phyloP scores from a whole-genome alignment of 2,888 invertebrate species.

The Marasmarcha lunaedactyla region DNA sequence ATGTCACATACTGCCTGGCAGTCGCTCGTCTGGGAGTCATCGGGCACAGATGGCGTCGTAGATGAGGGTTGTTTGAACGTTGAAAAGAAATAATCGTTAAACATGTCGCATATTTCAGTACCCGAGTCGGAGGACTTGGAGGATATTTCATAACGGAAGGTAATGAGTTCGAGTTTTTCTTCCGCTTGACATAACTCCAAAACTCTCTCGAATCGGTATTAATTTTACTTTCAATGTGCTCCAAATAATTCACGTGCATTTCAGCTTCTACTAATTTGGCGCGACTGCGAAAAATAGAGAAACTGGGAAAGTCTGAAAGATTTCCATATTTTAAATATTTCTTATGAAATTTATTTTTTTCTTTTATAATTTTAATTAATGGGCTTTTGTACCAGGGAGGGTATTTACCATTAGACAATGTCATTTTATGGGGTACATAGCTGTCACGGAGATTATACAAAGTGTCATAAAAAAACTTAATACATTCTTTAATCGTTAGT shows the following conservation, averaged over 20 bases:
- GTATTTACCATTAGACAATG: not conserved
- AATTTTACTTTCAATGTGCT: not conserved
- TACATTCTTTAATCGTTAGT: not conserved
- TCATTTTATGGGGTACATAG: not conserved
- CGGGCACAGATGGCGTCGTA: not conserved
- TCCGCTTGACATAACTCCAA: constrained; percentile 4
- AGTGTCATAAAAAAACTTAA: constrained; percentile 2
- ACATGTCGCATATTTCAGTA: constrained; percentile 2
- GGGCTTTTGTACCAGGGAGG: constrained; percentile 3
- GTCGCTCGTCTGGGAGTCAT: not conserved
- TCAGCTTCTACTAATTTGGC: not conserved
- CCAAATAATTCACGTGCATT: not conserved
- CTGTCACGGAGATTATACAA: constrained; percentile 2
- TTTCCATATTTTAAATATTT: constrained; percentile 3
- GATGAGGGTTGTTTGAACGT: not conserved
- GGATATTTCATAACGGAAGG: constrained; percentile 3
- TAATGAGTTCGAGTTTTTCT: not conserved
- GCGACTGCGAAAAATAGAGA: not conserved
- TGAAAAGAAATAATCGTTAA: constrained; percentile 3
- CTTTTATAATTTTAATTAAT: constrained; percentile 1
- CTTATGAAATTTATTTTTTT: constrained; percentile 1
- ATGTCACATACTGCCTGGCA: constrained; percentile 1
- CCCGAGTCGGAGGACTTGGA: not conserved
- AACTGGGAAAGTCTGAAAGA: not conserved
- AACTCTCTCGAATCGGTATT: constrained; percentile 1